Evolutionary conservation across 2,888 invertebrate species (phyloP), one percentile per base, ranked within the genome.

Genomic region (Drosophila yooni): DNA sequence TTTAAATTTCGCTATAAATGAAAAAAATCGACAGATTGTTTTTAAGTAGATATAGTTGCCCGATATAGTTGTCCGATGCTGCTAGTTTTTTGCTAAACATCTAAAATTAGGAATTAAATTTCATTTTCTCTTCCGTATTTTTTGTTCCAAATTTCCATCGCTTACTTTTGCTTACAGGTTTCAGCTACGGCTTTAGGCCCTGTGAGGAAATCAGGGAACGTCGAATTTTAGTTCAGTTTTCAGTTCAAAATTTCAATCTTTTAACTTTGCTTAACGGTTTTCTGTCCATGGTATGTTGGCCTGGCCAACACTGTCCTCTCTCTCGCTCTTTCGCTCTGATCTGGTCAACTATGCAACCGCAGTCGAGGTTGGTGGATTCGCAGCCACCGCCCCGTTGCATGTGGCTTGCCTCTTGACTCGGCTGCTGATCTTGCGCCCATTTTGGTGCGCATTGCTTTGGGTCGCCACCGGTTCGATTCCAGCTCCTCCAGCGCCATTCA

Each of bases 311-410:
- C 46, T 51, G 60, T 38, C 29, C 54, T n/a, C 31, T 43, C 21
- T 11, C 40, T 43, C 43, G 38, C 57, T 57, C 31, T 34, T 15
- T 25, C 50, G 46, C 72, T 53, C 61, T 69, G 86, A 78, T 78
- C 86, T 84, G 87, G 87, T 84, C 87, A 84, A 77, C 83, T 83
- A 81, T 81, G 86, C 81, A 81, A 74, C 82, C 82, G 74, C 83
- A 64, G 69, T 61, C 63, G 56, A 51, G 50, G 62, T 54, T 34
- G 36, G 52, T 34, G 27, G 52, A 54, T 27, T 38, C n/a, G 31
- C 54, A 66, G 75, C 56, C 74, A 65, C 52, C 76, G 58, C 78
- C 74, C 70, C 56, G 74, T 61, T 63, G 65, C 59, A 75, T 56
- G 61, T 38, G 43, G 50, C 50, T 50, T 53, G 52, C 62, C 74